phyloP scores from a whole-genome alignment of 2,888 invertebrate genomes.

The Nephrotoma flavescens region DNA sequence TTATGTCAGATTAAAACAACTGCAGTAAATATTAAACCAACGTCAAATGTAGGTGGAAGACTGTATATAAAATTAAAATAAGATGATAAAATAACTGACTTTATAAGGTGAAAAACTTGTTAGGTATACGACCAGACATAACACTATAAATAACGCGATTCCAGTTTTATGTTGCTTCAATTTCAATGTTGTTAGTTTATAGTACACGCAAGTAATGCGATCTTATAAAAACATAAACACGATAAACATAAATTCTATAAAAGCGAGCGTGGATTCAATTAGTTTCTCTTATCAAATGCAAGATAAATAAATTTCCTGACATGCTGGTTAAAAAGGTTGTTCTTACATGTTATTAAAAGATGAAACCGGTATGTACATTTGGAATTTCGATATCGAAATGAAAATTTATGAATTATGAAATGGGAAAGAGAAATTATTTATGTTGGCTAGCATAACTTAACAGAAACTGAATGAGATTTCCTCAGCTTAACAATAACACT shows the following conservation, averaged over 20 bases:
- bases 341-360: not conserved
- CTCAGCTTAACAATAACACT: not conserved
- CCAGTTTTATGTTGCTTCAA: not conserved
- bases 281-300: not conserved
- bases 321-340: not conserved
- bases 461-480: not conserved
- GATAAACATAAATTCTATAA: not conserved
- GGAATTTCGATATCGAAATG: not conserved
- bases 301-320: not conserved
- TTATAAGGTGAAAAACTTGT: not conserved
- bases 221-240: not conserved
- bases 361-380: not conserved
- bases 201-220: not conserved
- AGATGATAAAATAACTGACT: not conserved
- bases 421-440: not conserved
- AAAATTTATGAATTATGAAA: not conserved
- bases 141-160: not conserved
- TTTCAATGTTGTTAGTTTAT: not conserved
- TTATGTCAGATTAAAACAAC: not conserved
- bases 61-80: not conserved
- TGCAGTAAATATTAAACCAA: not conserved
- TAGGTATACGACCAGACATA: not conserved
- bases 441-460: not conserved
- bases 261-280: not conserved
- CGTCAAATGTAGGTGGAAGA: not conserved